Base-by-base conservation (phyloP, 2,797 vertebrate genomes). In the Neosilurus mollespiculum region DNA sequence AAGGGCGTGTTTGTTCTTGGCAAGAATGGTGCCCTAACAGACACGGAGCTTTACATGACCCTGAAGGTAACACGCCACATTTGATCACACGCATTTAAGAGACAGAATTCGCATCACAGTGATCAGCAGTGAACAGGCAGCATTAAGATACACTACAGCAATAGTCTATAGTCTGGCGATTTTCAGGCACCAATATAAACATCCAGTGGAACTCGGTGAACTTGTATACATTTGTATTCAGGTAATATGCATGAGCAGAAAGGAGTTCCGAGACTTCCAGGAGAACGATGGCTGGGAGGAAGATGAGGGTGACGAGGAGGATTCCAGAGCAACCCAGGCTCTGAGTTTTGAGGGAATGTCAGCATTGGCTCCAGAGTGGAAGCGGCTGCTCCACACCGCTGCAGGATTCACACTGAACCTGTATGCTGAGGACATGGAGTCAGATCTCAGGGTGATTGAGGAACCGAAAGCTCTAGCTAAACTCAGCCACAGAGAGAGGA, bases 231-330 rank as follows among this genome's bases (percentile, higher is more conserved):
- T 78, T 37, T 62, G 6, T 51, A 1, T 87, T 9, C 87, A 99
- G 98, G 93, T 99, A 78, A 87, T 99, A n/a, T 95, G 93, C 83
- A 96, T 99, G 97, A 91, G 96, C 2, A 79, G 89, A 59, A 94
- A 96, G 9, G 95, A 97, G 85, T 96, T 99, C 88, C 90, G 90
- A 43, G 94, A 94, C 4, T 96, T 95, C 59, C 94, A 94, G 90
- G 95, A 96, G 11, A 95, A 95, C 2, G 94, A 96, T 12, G 94
- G 94, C 59, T 96, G 95, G 96, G 95, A 95, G 86, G 95, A 96
- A 0, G 93, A 92, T 2, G 92, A 91, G 0, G 91, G 93, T 0
- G 94, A 94, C 0, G 93, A 94, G 0, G 95, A 95, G 0, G 93
- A 94, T 0, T 92, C 94, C 22, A 90, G 84, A 67, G 89, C 94